Evolutionary conservation across 2,888 invertebrate species (phyloP), one percentile per base, ranked within the genome.

Genomic region (Camponotus fellah): DNA sequence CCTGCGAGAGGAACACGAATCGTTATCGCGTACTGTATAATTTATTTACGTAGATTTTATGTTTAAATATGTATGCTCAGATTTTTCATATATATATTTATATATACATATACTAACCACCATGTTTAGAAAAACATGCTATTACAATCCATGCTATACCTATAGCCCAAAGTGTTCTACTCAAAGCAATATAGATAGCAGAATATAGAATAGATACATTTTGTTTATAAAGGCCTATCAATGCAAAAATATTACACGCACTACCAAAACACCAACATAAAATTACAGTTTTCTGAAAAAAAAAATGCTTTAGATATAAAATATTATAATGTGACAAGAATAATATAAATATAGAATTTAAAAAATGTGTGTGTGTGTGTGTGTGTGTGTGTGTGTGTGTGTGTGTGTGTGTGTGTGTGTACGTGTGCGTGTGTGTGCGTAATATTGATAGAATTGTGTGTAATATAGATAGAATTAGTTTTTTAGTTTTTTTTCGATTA

Each of bases 101-200:
- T n/a, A n/a, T n/a, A n/a, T n/a, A n/a, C 80, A 84, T 21, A n/a
- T n/a, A 49, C 87, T 93, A 92, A 95, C 96, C 95, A 83, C 95
- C 96, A 79, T 96, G 95, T 3, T 95, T 95, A 1, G 96, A 96
- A 46, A 92, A 95, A 95, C 95, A 96, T 64, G 96, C 96, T 17
- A 96, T 92, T 46, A 96, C 93, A 87, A 96, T 92, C 96, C 96
- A 96, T 60, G 95, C 95, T 5, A 96, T 91, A 9, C 96, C 95
- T 32, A 96, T 79, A 2, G 95, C 96, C 95, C 96, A 96, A 26
- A 95, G 81, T 94, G 96, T 94, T 66, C 96, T 95, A 2, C 96
- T 95, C 3, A 96, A 83, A 0, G 95, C 95, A 56, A 95, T 95
- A 83, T 96, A 95, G 17, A 96, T 86, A 0, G 96, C 95, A 3